Base-by-base conservation (phyloP, 2,113 vertebrate species). In the Urocitellus parryii region DNA sequence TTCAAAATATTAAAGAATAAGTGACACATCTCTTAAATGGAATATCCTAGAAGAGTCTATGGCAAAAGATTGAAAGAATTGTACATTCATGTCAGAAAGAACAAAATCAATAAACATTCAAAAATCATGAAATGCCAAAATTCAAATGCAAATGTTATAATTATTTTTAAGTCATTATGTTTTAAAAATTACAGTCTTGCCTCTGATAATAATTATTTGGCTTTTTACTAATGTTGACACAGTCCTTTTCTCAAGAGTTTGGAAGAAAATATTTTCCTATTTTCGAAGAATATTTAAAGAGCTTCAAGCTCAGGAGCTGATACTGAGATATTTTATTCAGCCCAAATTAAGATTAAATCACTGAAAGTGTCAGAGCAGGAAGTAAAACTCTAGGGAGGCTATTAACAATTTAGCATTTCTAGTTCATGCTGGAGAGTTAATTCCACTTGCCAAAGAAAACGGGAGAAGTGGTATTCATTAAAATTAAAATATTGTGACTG, bases 401-500 rank as follows among this genome's bases (percentile, higher is more conserved):
- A 88, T 80, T 95, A 94, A 96, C 91, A 90, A 88, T 42, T 81
- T 8, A 96, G 73, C 77, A 37, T 74, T 63, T 85, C 90, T 67
- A 79, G 93, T 68, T 78, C 88, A 72, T 1, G 53, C 72, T 45
- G 9, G 45, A 96, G 87, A 63, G 61, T 79, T 86, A 92, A 97
- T 81, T 78, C 81, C 25, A 76, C 88, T 78, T 96, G 34, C 80
- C 76, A 67, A 65, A 96, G 94, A 86, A 83, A 73, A 53, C 0
- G 4, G 76, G 86, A 45, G 51, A 37, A 83, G 79, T 2, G 39
- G 45, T 2, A 22, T 45, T 86, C 74, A 93, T 83, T 96, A 70
- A 76, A 70, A 93, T 88, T 37, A 48, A 84, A 87, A 56, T 45
- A 45, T 2, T 22, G 70, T 68, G 92, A 74, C 25, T 34, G 4